These are phyloP conservation scores for Fregata magnificens DNA, from an alignment of 2,113 vertebrate genomes.

Conservation along the genomic window DNA sequence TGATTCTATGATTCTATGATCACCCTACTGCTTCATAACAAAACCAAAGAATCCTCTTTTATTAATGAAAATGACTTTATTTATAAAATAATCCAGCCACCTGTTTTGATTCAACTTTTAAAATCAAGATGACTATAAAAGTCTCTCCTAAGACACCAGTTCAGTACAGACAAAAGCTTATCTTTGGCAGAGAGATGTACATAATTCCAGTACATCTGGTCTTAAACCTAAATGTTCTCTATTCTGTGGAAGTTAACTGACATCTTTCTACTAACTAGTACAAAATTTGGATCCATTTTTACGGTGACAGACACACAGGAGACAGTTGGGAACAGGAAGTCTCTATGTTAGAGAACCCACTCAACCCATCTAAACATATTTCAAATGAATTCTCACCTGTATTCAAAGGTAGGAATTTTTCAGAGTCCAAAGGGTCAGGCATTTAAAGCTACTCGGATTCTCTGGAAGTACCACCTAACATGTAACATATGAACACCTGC, in stretches of 20 bases:
- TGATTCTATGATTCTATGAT: no score
- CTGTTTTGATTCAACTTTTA: background rate
- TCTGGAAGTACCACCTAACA: background rate
- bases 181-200: background rate
- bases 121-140: background rate
- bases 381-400: background rate
- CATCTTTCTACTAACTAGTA: background rate
- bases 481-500: background rate
- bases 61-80: background rate
- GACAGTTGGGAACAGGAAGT: background rate
- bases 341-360: background rate
- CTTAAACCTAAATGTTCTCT: background rate
- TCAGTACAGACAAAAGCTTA: background rate
- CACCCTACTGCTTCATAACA: background rate
- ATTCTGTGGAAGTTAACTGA: background rate
- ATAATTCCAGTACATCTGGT: background rate
- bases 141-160: background rate
- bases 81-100: background rate
- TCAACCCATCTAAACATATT: background rate
- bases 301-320: background rate
- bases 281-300: background rate
- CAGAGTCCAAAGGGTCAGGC: background rate
- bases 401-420: background rate
- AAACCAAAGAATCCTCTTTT: background rate
- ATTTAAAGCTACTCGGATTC: background rate